phyloP scores from a whole-genome alignment of 2,888 invertebrate species.

The Polydrusus tereticollis region DNA sequence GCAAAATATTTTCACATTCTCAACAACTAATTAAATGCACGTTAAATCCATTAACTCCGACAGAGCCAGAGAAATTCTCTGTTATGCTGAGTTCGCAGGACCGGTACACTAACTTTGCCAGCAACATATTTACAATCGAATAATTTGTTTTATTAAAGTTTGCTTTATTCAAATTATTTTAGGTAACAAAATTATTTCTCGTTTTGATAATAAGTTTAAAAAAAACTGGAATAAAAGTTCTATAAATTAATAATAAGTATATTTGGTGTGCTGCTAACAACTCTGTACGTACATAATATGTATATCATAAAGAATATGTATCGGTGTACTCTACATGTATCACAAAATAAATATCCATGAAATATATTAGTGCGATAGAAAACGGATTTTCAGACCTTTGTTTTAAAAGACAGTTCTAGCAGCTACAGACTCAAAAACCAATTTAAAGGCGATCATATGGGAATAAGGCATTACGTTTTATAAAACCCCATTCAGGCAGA shows the following conservation, averaged over 20 bases:
- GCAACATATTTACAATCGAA: not conserved
- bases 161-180: not conserved
- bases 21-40: constrained; percentile 27
- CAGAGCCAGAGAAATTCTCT: not conserved
- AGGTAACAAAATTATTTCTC: not conserved
- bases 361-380: constrained; percentile 21
- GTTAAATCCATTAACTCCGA: constrained; percentile 15
- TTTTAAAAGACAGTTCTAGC: constrained; percentile 27
- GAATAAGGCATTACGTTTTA: constrained; percentile 27
- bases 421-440: constrained; percentile 32
- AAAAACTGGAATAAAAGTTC: no score
- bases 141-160: not conserved
- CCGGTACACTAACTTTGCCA: not conserved
- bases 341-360: constrained; percentile 9
- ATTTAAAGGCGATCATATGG: constrained; percentile 32
- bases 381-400: constrained; percentile 19
- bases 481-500: constrained; percentile 21
- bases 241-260: no score
- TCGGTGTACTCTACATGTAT: not conserved
- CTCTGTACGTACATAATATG: no score
- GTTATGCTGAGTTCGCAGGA: not conserved
- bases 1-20: constrained; percentile 20
- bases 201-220: not conserved
- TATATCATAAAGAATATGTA: no score
- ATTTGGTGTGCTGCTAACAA: no score